Base-by-base conservation (phyloP, 2,797 vertebrate genomes). In the Cryptoblepharus egeriae region DNA sequence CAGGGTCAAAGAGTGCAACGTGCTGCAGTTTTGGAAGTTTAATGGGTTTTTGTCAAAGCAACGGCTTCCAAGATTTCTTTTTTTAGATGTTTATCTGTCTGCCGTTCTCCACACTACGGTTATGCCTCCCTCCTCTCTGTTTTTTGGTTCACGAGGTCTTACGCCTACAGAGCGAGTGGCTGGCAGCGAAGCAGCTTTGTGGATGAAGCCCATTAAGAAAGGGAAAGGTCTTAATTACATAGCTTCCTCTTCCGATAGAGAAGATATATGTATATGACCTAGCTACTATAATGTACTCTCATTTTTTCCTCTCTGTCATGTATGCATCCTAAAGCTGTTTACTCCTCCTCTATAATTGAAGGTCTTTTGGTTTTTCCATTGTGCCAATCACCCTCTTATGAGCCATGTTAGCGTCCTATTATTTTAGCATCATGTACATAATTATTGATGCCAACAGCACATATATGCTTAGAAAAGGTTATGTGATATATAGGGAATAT, bases 341-440 rank as follows among this genome's bases (percentile, higher is more conserved):
- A 80, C 32, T 84, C 60, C 37, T 58, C 52, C 32, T n/a, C 1
- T 60, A 26, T 4, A 75, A 55, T 67, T 82, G 64, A 4, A 77
- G 58, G 8, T 60, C 63, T 63, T 10, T 0, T 32, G 18, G 86
- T 20, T 8, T 42, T 81, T 81, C 80, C 61, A 79, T 89, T 80
- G 49, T 16, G 30, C n/a, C 45, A 67, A 42, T 68, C 52, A 82
- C 75, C 71, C 58, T 39, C 63, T 87, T 87, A 86, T 87, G 85
- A 85, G 73, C 55, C 64, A 72, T 30, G 28, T 24, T 20, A 65
- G 39, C 39, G 22, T 39, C 30, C 65, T 76, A 52, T n/a, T 30
- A 69, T 60, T 61, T 71, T 4, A 78, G n/a, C 57, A 85, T 86
- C 85, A 86, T 67, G n/a, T 83, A 87, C 83, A 81, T 18, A 63